Conservation (phyloP, 2,888 invertebrate genomes). For the Apotomis capreana region DNA sequence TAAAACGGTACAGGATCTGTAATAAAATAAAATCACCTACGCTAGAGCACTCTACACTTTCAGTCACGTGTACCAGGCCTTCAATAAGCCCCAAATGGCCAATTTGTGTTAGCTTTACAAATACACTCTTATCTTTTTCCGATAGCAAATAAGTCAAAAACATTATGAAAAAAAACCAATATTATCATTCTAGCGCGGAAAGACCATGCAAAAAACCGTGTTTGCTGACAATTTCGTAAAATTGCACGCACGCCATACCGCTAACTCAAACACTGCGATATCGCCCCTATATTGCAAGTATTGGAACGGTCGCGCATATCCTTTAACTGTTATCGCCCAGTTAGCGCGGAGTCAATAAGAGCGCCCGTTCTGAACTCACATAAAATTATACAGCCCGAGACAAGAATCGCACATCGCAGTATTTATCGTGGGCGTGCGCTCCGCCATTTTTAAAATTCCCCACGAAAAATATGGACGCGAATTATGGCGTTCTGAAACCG, state of each 20-base stretch:
- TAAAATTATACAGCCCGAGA: slow-evolving; percentile 38
- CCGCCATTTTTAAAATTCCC: slow-evolving; percentile 18
- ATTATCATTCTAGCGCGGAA: slow-evolving; percentile 6
- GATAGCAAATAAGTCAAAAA: slow-evolving; percentile 25
- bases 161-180: slow-evolving; percentile 1
- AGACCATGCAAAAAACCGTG: slow-evolving; percentile 4
- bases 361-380: slow-evolving; percentile 16
- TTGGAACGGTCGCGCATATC: slow-evolving; percentile 31
- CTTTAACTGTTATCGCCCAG: slow-evolving; percentile 38
- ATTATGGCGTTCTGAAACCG: slow-evolving; percentile 25
- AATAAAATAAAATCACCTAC: slow-evolving; percentile 1
- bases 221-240: slow-evolving; percentile 18
- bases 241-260: slow-evolving; percentile 31
- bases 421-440: slow-evolving; percentile 8
- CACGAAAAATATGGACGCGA: slow-evolving; percentile 24
- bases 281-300: slow-evolving; percentile 27
- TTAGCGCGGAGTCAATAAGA: slow-evolving; percentile 40
- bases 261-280: slow-evolving; percentile 30
- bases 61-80: not conserved
- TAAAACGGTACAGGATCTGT: not conserved
- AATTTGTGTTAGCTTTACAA: not conserved
- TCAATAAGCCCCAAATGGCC: slow-evolving; percentile 10
- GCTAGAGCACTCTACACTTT: not conserved
- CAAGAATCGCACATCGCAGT: slow-evolving; percentile 33
- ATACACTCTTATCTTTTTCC: slow-evolving; percentile 8